phyloP scores from a whole-genome alignment of 2,113 vertebrate species.

The Sinocyclocheilus rhinocerous region DNA sequence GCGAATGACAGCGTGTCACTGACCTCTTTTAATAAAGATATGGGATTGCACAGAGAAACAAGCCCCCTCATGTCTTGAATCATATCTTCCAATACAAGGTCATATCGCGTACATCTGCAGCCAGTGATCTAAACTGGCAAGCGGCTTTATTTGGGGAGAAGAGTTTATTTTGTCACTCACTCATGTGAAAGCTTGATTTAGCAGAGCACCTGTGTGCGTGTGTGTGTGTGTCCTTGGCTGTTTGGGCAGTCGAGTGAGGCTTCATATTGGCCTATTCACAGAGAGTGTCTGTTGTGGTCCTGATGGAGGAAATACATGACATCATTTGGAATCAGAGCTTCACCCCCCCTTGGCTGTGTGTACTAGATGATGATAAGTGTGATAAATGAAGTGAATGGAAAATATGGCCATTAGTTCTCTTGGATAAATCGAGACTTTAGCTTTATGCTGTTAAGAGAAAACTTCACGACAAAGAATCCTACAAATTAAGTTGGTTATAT shows the following conservation, averaged over 20 bases:
- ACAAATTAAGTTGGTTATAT: background rate
- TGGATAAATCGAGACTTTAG: background rate
- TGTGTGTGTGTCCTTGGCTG: background rate
- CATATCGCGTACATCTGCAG: background rate
- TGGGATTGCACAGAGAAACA: background rate
- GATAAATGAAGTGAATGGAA: conserved; percentile 30
- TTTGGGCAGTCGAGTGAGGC: background rate
- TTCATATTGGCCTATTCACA: background rate
- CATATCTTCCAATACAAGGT: conserved; percentile 14
- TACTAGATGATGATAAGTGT: background rate
- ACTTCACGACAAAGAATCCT: background rate
- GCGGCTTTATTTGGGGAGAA: background rate
- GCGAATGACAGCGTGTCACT: background rate
- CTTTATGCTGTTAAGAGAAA: conserved; percentile 8
- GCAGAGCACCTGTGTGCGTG: background rate
- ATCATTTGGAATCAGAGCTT: conserved; percentile 2
- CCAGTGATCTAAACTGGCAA: background rate
- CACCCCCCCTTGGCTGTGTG: background rate
- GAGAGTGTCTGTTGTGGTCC: background rate
- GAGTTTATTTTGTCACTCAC: conserved; percentile 7
- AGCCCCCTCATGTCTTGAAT: background rate
- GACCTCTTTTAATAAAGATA: conserved; percentile 22
- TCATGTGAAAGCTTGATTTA: background rate
- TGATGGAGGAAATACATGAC: conserved; percentile 1
- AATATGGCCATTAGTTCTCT: background rate